Evolutionary conservation across 1,140 invertebrate species (phyloP), one percentile per base, ranked within the genome.

Genomic region (Oscheius sp.): DNA sequence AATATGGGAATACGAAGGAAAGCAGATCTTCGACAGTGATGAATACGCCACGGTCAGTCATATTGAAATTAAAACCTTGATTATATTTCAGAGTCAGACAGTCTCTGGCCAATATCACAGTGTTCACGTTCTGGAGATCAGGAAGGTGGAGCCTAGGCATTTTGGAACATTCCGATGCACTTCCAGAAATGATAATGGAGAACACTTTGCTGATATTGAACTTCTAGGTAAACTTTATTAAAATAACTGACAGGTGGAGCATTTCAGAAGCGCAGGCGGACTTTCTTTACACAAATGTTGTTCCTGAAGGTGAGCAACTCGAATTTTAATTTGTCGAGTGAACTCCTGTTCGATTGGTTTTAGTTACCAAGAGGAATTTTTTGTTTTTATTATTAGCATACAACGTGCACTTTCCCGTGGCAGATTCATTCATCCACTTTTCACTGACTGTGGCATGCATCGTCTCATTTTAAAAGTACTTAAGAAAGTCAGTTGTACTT

Each of bases 161-260:
- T 77, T 52, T 52, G 74, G 74, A n/a, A 55, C 55, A 23, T 77
- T 76, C 58, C 38, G 73, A 42, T 77, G 76, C 68, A 61, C 62
- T 13, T 74, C 76, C 28, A 77, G 63, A 29, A 77, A 77, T 49
- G 76, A 77, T 20, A 75, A 77, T 31, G 76, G 76, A 23, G 59
- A 67, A 4, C 76, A 77, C 46, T 55, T 61, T 28, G 34, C 76
- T 18, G 70, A 72, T 31, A 78, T 77, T 10, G 58, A 68, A 3
- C 68, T 77, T 2, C 46, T 32, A 28, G 68, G 76, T 77, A 38
- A 73, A 68, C 32, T 15, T 4, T 3, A 15, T 52, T 3, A 3
- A 0, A 31, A 35, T 62, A 62, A 23, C 15, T 29, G 15, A 28
- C 15, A 23, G 23, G 3, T 23, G 38, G 28, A 23, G 0, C 2